A percentile compares a stretch with the other conserved stretches of the same genome.
Evolutionary conservation across 2,113 vertebrate genomes (phyloP).

Genomic region (Tinamus guttatus): DNA sequence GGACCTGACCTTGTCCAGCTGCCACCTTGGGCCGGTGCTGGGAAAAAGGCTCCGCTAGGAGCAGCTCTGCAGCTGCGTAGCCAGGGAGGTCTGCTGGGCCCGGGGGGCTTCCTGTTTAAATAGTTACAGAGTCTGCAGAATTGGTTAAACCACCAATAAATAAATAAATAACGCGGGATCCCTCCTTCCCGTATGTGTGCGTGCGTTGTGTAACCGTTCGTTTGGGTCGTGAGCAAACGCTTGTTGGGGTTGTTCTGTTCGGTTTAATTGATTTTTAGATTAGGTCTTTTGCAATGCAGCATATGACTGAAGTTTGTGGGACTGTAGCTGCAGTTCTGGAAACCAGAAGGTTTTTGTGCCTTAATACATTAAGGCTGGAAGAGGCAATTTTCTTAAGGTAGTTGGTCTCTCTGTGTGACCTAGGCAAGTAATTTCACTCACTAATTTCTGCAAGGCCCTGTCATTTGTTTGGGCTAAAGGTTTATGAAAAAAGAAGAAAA

Average conservation of each 20-base stretch:
- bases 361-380: neutral
- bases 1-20: neutral
- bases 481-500: neutral
- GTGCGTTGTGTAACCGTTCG: neutral
- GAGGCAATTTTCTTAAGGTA: neutral
- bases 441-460: neutral
- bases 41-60: neutral
- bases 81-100: conserved; percentile 44
- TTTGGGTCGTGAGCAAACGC: neutral
- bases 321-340: neutral
- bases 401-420: rapidly evolving
- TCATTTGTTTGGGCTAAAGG: neutral
- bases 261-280: neutral
- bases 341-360: neutral
- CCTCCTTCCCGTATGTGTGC: neutral
- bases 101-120: conserved; percentile 56
- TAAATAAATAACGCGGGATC: neutral
- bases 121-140: conserved; percentile 44
- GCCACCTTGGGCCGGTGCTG: conserved; percentile 14
- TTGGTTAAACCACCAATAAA: conserved; percentile 25
- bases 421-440: neutral
- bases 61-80: conserved; percentile 18
- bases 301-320: neutral
- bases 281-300: neutral
- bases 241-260: neutral